These are phyloP conservation scores for Drosophila kurseongensis DNA, from an alignment of 1,140 invertebrate species.

Conservation along the genomic window DNA sequence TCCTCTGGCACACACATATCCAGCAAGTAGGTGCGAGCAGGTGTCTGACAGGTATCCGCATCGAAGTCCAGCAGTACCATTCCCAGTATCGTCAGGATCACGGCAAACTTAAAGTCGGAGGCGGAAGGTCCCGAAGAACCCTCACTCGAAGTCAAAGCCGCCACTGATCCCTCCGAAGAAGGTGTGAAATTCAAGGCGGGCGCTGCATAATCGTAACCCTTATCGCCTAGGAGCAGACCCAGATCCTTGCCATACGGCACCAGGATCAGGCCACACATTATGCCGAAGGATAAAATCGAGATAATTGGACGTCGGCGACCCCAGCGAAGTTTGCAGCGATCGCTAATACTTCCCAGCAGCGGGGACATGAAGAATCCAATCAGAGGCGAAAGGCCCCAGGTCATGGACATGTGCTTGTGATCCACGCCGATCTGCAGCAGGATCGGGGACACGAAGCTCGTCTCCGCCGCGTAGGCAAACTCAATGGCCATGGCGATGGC, in stretches of 20 bases:
- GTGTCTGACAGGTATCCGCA: slow-evolving; percentile 94
- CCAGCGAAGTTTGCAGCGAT: slow-evolving; percentile 88
- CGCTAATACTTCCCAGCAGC: slow-evolving; percentile 92
- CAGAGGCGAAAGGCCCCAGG: slow-evolving; percentile 92
- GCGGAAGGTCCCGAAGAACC: slow-evolving; percentile 13
- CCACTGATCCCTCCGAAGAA: slow-evolving; percentile 38
- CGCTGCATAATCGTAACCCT: slow-evolving; percentile 44
- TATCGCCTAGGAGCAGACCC: slow-evolving; percentile 89
- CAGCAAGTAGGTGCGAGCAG: slow-evolving; percentile 92
- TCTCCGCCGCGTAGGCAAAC: slow-evolving; percentile 95
- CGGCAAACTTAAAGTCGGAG: slow-evolving; percentile 84
- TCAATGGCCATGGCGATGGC: slow-evolving; percentile 94
- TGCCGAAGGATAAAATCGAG: slow-evolving; percentile 89
- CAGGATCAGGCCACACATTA: slow-evolving; percentile 88
- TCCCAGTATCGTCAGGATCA: slow-evolving; percentile 92
- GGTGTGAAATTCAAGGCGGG: slow-evolving; percentile 20
- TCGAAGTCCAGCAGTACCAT: slow-evolving; percentile 93
- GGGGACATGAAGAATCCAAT: slow-evolving; percentile 93
- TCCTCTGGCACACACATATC: slow-evolving; percentile 93
- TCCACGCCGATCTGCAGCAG: slow-evolving; percentile 92
- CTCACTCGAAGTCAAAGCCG: slow-evolving; percentile 38
- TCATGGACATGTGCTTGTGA: slow-evolving; percentile 90
- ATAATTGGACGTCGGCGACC: slow-evolving; percentile 93
- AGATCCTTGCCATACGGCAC: slow-evolving; percentile 91
- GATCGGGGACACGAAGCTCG: slow-evolving; percentile 94